A percentile compares a stretch with the other conserved stretches of the same genome.
phyloP scores from a whole-genome alignment of 2,113 vertebrate species.

The Rhodinocichla rosea region DNA sequence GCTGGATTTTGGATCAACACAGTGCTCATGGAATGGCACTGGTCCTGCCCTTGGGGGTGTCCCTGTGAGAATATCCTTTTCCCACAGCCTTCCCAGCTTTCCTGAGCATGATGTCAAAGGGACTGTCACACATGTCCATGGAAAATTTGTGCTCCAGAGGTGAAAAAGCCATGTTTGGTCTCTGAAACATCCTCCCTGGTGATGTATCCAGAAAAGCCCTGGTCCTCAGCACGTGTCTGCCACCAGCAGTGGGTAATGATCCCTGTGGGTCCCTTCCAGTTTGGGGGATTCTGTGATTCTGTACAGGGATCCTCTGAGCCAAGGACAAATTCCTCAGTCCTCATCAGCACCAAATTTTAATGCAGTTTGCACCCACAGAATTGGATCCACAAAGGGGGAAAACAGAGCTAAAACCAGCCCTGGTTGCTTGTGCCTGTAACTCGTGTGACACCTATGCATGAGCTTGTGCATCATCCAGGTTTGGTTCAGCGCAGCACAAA shows the following conservation, averaged over 20 bases:
- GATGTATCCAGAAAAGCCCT: not conserved
- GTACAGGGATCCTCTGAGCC: too few species aligned
- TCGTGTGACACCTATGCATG: not conserved
- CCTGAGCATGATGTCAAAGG: rapidly evolving
- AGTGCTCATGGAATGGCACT: not conserved
- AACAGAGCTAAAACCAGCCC: not conserved
- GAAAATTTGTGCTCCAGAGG: not conserved
- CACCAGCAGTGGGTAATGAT: not conserved
- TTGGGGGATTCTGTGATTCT: too few species aligned
- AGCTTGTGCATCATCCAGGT: not conserved
- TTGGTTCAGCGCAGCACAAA: not conserved
- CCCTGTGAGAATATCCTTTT: not conserved
- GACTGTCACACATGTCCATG: rapidly evolving
- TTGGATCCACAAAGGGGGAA: not conserved
- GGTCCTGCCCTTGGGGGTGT: not conserved
- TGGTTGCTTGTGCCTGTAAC: not conserved
- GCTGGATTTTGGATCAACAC: not conserved
- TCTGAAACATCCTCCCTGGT: not conserved
- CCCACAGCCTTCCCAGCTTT: not conserved
- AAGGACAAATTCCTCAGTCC: not conserved
- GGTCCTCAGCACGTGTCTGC: rapidly evolving
- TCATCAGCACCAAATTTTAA: not conserved
- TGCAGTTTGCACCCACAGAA: not conserved
- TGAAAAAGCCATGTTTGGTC: not conserved
- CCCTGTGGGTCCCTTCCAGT: not conserved